These are phyloP conservation scores for Aspidiotus rigidus DNA, from an alignment of 2,888 invertebrate genomes.

Conservation along the genomic window DNA sequence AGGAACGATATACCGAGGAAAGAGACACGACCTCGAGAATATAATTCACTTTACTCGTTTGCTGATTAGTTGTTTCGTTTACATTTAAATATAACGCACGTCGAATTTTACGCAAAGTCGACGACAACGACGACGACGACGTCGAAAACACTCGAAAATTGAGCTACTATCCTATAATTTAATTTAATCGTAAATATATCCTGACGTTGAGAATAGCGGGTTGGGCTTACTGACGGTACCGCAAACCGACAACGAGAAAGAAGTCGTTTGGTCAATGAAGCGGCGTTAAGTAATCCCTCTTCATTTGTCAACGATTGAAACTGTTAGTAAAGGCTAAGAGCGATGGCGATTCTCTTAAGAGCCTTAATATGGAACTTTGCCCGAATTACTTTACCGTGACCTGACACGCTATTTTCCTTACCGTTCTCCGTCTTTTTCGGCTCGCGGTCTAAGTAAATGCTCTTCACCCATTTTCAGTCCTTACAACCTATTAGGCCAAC, in stretches of 20 bases:
- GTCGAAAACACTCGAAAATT: neutral
- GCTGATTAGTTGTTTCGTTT: constrained; percentile 4
- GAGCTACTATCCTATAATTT: neutral
- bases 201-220: neutral
- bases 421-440: constrained; percentile 2
- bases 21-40: neutral
- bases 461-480: constrained; percentile 18
- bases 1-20: neutral
- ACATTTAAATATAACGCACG: neutral
- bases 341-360: constrained; percentile 31
- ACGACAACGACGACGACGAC: too few species aligned
- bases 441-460: constrained; percentile 4
- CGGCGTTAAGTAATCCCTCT: constrained; percentile 32
- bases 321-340: constrained; percentile 33
- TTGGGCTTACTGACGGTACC: neutral
- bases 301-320: constrained; percentile 33
- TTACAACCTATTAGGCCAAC: constrained; percentile 27
- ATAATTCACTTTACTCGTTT: constrained; percentile 4
- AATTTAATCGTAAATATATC: constrained; percentile 1
- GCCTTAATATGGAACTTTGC: constrained; percentile 31
- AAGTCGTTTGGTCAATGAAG: constrained; percentile 29
- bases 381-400: constrained; percentile 32
- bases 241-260: neutral
- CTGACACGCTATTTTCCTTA: constrained; percentile 32
- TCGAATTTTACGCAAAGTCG: neutral